Evolutionary conservation across 1,140 invertebrate genomes (phyloP), one percentile per base, ranked within the genome.

Genomic region (Epicauta chinensis): DNA sequence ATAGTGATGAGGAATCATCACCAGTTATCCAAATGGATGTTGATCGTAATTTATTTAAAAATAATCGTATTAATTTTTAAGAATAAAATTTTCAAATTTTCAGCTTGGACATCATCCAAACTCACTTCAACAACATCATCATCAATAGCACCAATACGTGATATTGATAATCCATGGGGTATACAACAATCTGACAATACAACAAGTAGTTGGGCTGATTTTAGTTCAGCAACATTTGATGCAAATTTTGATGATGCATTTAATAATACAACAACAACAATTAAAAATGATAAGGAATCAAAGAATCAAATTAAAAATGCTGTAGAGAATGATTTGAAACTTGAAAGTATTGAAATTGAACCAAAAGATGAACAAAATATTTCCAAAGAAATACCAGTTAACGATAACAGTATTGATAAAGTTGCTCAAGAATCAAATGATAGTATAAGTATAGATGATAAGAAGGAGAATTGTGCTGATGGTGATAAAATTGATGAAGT

Each of bases 1-100:
- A 64, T 39, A 67, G 66, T 44, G 69, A 69, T 36, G 67, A 68
- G 12, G 67, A 66, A 16, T 47, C 41, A 3, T 56, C 61, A 15
- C 40, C 58, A 10, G 62, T 55, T 35, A 59, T 61, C 4, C 56
- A 48, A 11, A 68, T 67, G 61, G 64, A 68, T 35, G 58, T 62
- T 9, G 67, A 69, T 55, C 59, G 67, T 69, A 57, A 65, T 64
- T 66, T 39, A 16, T 39, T 3, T 39, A 39, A 39, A 12, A 37
- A 15, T 5, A 37, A 15, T 4, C 14, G 41, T 13, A 51, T n/a
- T 49, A 10, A 37, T 49, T 52, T 17, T 37, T 50, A 15, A 35
- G 41, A 51, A 31, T 40, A 14, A 12, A 46, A 35, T 42, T 45
- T 50, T 34, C 15, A 31, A 6, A 53, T 58, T 17, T 38, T n/a